A percentile compares a stretch with the other conserved stretches of the same genome.
Evolutionary conservation across 2,113 vertebrate genomes (phyloP).

Genomic region (Microcebus tavaratra): DNA sequence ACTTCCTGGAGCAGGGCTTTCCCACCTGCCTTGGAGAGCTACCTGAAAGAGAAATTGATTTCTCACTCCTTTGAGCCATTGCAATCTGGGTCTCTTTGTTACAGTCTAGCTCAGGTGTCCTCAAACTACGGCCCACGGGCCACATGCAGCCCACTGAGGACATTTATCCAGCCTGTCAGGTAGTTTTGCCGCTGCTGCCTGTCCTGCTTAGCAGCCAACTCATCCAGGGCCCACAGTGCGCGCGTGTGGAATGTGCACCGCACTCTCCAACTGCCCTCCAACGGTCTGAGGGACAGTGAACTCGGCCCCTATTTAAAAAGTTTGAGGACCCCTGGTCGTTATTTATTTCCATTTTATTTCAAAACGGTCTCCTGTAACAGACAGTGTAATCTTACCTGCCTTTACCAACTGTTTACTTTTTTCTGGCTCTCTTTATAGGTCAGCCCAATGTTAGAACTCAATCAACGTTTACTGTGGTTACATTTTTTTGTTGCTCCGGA

Average conservation of each 20-base stretch:
- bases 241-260: no score
- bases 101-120: neutral
- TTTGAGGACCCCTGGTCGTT: neutral
- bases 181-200: no score
- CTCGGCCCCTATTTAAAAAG: no score
- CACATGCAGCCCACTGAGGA: no score
- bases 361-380: neutral
- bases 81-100: neutral
- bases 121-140: no score
- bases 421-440: neutral
- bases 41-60: neutral
- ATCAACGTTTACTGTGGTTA: neutral
- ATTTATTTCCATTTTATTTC: neutral
- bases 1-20: neutral
- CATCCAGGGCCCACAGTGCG: no score
- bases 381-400: neutral
- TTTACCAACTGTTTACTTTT: neutral
- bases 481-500: neutral
- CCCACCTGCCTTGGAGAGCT: neutral
- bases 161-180: no score
- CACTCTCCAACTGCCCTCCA: no score
- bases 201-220: no score
- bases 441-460: neutral
- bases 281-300: no score
- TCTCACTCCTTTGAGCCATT: neutral